Percentiles rank a stretch among this genome's conserved stretches.
These are phyloP conservation scores for Coluber constrictor DNA, from an alignment of 2,797 vertebrate species.

Conservation along the genomic window DNA sequence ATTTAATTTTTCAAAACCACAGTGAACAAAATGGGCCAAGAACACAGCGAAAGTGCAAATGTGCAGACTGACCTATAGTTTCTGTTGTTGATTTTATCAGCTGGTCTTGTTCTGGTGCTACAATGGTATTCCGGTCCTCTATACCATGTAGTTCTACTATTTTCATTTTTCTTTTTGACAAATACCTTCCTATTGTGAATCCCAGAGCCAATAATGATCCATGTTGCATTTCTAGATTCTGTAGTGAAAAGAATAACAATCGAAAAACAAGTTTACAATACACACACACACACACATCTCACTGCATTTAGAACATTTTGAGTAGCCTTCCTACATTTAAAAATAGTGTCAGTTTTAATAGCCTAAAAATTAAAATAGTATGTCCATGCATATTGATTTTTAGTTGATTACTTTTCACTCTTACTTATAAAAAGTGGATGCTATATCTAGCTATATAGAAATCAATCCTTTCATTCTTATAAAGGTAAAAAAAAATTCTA, in stretches of 20 bases:
- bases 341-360: not conserved
- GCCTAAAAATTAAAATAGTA: not conserved
- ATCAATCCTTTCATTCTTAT: not conserved
- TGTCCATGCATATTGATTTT: not conserved
- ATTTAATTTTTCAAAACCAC: not conserved
- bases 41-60: not conserved
- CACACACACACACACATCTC: no score
- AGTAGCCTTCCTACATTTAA: not conserved
- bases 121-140: slow-evolving; percentile 65
- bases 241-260: slow-evolving; percentile 52
- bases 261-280: slow-evolving; percentile 15
- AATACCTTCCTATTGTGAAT: slow-evolving; percentile 90
- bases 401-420: not conserved
- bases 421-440: not conserved
- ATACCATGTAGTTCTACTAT: slow-evolving; percentile 65
- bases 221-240: slow-evolving; percentile 95
- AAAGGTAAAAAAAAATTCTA: not conserved
- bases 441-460: not conserved
- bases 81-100: slow-evolving; percentile 85
- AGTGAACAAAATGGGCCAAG: not conserved
- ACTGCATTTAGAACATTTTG: not conserved
- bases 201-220: slow-evolving; percentile 93
- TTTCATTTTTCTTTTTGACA: slow-evolving; percentile 80
- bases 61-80: slow-evolving; percentile 83
- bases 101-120: slow-evolving; percentile 80